A percentile compares a stretch with the other conserved stretches of the same genome.
Conservation (phyloP, 1,140 invertebrate genomes). For the Bilobella aurantiaca region DNA sequence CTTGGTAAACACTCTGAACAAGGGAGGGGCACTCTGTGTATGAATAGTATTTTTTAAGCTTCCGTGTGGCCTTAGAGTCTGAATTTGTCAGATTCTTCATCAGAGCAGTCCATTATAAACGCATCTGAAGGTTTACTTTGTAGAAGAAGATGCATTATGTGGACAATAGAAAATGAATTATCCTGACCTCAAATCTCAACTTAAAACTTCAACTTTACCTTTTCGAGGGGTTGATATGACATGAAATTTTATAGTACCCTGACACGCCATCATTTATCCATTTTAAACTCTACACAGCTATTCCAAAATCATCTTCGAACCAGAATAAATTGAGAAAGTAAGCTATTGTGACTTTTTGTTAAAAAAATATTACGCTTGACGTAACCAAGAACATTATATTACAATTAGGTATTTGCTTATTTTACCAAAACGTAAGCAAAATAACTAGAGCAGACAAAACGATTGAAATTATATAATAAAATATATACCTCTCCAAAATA, state of each 20-base stretch:
- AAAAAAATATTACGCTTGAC: too few relatives aligned
- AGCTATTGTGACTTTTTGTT: too few relatives aligned
- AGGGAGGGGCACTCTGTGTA: not conserved
- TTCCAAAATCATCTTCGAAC: not conserved
- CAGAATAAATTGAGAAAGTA: too few relatives aligned
- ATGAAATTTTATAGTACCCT: conserved; percentile 24
- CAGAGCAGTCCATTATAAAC: not conserved
- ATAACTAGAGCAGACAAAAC: too few relatives aligned
- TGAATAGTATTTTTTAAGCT: conserved; percentile 8
- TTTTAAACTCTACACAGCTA: too few relatives aligned
- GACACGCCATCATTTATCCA: conserved; percentile 20
- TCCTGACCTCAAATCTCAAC: conserved; percentile 6
- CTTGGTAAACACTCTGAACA: too few relatives aligned
- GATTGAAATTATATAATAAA: too few relatives aligned
- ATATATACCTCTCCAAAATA: too few relatives aligned
- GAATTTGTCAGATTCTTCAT: conserved; percentile 18
- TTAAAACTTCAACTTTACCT: not conserved
- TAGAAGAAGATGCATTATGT: not conserved
- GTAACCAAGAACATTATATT: too few relatives aligned
- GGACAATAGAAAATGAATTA: conserved; percentile 9
- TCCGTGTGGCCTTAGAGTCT: conserved; percentile 32
- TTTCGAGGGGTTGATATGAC: conserved; percentile 21
- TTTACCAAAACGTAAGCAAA: too few relatives aligned
- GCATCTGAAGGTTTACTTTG: too few relatives aligned
- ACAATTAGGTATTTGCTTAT: too few relatives aligned